Percentiles rank a stretch among this genome's conserved stretches.
These are phyloP conservation scores for Nilaparvata lugens DNA, from an alignment of 1,140 invertebrate genomes.

Conservation along the genomic window DNA sequence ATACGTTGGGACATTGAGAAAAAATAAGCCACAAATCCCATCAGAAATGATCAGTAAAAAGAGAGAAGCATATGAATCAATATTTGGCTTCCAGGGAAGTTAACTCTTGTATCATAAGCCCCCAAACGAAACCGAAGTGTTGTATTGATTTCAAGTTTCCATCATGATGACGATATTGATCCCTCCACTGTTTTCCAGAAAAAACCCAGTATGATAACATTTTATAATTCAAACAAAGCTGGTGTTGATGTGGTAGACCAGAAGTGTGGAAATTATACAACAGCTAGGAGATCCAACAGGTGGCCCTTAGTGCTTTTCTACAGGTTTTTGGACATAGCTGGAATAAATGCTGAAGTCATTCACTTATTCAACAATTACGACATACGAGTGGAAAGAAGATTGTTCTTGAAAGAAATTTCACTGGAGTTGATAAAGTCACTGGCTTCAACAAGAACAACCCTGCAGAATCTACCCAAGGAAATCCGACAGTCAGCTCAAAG, in stretches of 20 bases:
- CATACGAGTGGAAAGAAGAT: not conserved
- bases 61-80: too few relatives aligned
- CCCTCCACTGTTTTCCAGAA: conserved; percentile 14
- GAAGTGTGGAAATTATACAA: conserved; percentile 22
- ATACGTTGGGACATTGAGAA: too few relatives aligned
- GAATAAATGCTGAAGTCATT: conserved; percentile 15
- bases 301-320: conserved; percentile 28
- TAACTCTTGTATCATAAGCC: too few relatives aligned
- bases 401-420: conserved; percentile 6
- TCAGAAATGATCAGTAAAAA: too few relatives aligned
- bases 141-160: too few relatives aligned
- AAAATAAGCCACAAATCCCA: too few relatives aligned
- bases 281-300: conserved; percentile 18
- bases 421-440: not conserved
- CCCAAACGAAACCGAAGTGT: too few relatives aligned
- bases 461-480: not conserved
- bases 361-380: conserved; percentile 17
- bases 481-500: conserved; percentile 1
- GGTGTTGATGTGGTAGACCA: conserved; percentile 33
- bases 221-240: conserved; percentile 34
- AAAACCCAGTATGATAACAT: conserved; percentile 33
- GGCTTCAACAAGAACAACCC: not conserved
- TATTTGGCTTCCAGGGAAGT: too few relatives aligned
- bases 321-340: conserved; percentile 26
- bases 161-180: conserved; percentile 24